Evolutionary conservation across 2,888 invertebrate genomes (phyloP), one percentile per base, ranked within the genome.

Genomic region (Hypselothyrea guttata): DNA sequence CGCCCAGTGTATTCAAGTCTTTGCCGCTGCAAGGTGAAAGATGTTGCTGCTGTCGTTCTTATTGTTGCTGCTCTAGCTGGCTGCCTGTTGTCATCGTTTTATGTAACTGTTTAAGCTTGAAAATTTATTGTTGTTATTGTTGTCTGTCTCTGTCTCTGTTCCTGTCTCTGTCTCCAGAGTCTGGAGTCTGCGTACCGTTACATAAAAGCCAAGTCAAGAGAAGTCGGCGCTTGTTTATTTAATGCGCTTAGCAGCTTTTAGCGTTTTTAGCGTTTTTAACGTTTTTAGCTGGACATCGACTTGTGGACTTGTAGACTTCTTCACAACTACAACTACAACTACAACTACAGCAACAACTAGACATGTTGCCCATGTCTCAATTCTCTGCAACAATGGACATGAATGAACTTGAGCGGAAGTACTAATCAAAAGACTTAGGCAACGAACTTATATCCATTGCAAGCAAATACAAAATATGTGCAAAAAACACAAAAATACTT

Each of bases 381-480:
- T 67, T 67, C 48, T 51, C 31, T 8, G 11, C 28, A 22, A 7
- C 9, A 40, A 11, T 22, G 40, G 15, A 44, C 33, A 34, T 27
- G 40, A 47, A 12, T 56, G 47, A 45, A 30, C 28, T 35, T 59
- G 48, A 59, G 64, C 77, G 77, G 77, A 77, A 77, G 82, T 72
- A 62, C 82, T 62, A 64, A 82, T 82, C 83, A 74, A 83, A 82
- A 75, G 79, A 83, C 83, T 79, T 79, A 40, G 54, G 83, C 83
- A 79, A 79, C 79, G 59, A 82, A 77, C 78, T 55, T 60, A 63
- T 76, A 76, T 76, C 76, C 60, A 74, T 60, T 45, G 45, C 53
- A 54, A n/a, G n/a, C n/a, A n/a, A 40, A 46, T 15, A 40, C n/a
- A 40, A 45, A n/a, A n/a, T n/a, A n/a, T n/a, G n/a, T n/a, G n/a